phyloP scores from a whole-genome alignment of 1,140 invertebrate species.

The Drosophila eugracilis region DNA sequence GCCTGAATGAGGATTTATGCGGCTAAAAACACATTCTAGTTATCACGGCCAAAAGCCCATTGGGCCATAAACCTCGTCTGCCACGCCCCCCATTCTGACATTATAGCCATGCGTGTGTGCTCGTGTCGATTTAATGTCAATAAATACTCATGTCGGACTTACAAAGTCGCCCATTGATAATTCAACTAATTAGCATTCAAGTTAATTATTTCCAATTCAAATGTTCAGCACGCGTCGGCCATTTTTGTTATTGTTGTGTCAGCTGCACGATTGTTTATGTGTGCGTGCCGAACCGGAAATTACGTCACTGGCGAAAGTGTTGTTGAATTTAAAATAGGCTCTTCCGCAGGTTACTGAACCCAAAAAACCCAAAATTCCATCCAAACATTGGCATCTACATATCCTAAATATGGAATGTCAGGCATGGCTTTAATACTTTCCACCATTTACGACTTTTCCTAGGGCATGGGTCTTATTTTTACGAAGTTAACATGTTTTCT shows the following conservation, averaged over 20 bases:
- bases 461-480: conserved; percentile 1
- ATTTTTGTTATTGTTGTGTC: conserved; percentile 60
- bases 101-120: not conserved
- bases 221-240: conserved; percentile 39
- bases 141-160: conserved; percentile 46
- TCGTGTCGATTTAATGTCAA: conserved; percentile 59
- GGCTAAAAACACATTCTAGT: conserved; percentile 52
- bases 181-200: conserved; percentile 79
- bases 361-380: not conserved
- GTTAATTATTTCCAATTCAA: conserved; percentile 78
- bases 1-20: conserved; percentile 55
- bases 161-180: conserved; percentile 66
- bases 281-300: conserved; percentile 23
- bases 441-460: not conserved
- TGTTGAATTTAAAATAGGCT: conserved; percentile 33
- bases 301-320: conserved; percentile 29
- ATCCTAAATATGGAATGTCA: conserved; percentile 14
- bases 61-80: conserved; percentile 44
- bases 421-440: conserved; percentile 16
- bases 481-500: conserved; percentile 7
- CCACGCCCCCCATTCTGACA: conserved; percentile 4
- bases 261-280: conserved; percentile 28
- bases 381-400: no score
- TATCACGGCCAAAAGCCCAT: conserved; percentile 35
- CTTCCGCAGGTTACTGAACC: conserved; percentile 20